These are phyloP conservation scores for Ceratosolen solmsi DNA, from an alignment of 1,140 invertebrate genomes.

Conservation along the genomic window DNA sequence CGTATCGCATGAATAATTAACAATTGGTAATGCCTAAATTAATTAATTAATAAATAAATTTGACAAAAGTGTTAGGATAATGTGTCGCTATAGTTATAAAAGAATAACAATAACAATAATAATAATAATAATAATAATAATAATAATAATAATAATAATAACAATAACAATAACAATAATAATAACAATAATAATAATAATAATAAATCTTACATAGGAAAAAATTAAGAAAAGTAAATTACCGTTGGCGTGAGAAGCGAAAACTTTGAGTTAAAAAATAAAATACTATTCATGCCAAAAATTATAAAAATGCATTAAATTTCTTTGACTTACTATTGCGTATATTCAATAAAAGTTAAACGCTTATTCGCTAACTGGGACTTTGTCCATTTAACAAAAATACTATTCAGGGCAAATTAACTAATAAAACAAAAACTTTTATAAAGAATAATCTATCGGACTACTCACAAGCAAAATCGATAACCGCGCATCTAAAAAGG, in stretches of 20 bases:
- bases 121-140: too few relatives aligned
- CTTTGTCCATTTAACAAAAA: not conserved
- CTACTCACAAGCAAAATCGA: constrained; percentile 44
- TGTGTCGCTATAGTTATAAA: too few relatives aligned
- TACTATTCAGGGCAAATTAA: not conserved
- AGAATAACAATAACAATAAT: too few relatives aligned
- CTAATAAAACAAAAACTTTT: not conserved
- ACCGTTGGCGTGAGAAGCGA: not conserved
- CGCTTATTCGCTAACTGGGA: not conserved
- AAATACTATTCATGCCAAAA: not conserved
- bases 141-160: too few relatives aligned
- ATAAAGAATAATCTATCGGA: constrained; percentile 25
- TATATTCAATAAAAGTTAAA: not conserved
- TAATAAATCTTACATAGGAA: too few relatives aligned
- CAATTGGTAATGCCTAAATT: too few relatives aligned
- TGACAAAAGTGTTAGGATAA: too few relatives aligned
- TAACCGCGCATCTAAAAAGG: constrained; percentile 47
- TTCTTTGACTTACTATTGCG: not conserved
- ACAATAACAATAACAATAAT: too few relatives aligned
- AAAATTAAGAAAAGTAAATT: too few relatives aligned
- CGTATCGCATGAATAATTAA: not conserved
- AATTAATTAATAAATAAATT: too few relatives aligned
- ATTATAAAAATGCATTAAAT: not conserved
- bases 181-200: too few relatives aligned
- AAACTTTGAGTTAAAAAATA: not conserved